phyloP scores from a whole-genome alignment of 1,140 invertebrate species.

The Notospermus geniculatus region DNA sequence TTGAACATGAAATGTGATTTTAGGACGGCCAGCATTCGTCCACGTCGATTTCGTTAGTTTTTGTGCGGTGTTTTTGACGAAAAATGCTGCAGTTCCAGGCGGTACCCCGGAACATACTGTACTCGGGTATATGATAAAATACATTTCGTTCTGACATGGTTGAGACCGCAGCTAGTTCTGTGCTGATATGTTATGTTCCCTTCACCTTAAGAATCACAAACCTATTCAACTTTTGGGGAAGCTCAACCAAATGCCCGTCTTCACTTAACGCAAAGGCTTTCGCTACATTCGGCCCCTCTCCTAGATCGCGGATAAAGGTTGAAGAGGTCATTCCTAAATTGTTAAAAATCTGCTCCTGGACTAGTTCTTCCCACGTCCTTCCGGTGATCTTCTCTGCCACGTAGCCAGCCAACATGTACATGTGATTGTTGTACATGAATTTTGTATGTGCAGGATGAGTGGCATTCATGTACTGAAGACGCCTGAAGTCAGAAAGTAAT shows the following conservation, averaged over 20 bases:
- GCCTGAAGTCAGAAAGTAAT: constrained; percentile 20
- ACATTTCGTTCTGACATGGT: too few species aligned
- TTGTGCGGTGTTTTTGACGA: too few species aligned
- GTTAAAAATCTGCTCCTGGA: constrained; percentile 29
- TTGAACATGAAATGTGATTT: too few species aligned
- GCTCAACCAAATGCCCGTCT: not conserved
- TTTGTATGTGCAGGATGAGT: constrained; percentile 29
- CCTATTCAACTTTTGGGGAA: too few species aligned
- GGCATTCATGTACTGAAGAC: constrained; percentile 32
- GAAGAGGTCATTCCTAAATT: constrained; percentile 39
- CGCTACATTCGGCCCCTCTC: constrained; percentile 28
- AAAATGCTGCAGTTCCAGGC: too few species aligned
- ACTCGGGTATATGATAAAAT: too few species aligned
- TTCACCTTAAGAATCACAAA: too few species aligned
- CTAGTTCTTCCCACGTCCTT: constrained; percentile 40
- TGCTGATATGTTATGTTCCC: too few species aligned
- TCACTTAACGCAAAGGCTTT: constrained; percentile 32
- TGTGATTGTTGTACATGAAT: constrained; percentile 47
- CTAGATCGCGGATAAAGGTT: constrained; percentile 32
- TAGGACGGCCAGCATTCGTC: too few species aligned
- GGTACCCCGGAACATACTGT: too few species aligned
- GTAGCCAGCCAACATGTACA: constrained; percentile 48
- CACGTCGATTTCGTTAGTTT: too few species aligned
- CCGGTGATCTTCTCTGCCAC: constrained; percentile 38
- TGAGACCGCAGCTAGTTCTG: too few species aligned